Percentiles rank a stretch among this genome's conserved stretches.
Evolutionary conservation across 2,113 vertebrate species (phyloP).

Genomic region (Gambusia holbrooki): DNA sequence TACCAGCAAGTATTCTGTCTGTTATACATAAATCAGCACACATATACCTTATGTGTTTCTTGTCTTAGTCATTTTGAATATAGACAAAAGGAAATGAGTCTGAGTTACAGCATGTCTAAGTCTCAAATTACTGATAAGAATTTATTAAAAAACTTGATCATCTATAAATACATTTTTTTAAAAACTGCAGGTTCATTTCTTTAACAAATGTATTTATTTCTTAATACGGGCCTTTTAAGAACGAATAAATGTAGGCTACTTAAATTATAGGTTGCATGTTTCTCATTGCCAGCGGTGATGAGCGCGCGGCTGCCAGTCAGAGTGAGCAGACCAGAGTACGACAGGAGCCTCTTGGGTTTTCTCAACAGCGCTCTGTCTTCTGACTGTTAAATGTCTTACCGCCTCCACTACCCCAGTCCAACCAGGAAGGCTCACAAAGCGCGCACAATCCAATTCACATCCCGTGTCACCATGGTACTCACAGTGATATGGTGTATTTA

Average conservation of each 20-base stretch:
- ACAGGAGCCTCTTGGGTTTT: constrained; percentile 42
- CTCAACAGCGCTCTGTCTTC: constrained; percentile 14
- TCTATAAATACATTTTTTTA: background rate
- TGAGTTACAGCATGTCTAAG: background rate
- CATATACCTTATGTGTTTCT: background rate
- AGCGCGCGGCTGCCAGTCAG: constrained; percentile 44
- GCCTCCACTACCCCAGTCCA: constrained; percentile 18
- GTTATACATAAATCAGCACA: background rate
- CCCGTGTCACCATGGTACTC: constrained; percentile 16
- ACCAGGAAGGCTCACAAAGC: constrained; percentile 9
- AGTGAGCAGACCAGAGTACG: constrained; percentile 21
- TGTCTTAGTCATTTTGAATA: background rate
- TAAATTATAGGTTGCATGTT: background rate
- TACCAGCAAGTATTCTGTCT: too few species aligned
- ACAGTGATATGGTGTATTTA: background rate
- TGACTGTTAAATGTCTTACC: constrained; percentile 40
- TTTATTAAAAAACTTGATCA: background rate
- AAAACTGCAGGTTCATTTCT: background rate
- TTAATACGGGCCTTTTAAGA: too few species aligned
- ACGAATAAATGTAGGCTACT: too few species aligned
- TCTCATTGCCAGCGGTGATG: constrained; percentile 28
- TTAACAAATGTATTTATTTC: background rate
- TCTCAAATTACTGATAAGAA: background rate
- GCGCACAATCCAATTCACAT: constrained; percentile 18
- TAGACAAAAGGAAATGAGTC: background rate